phyloP scores from a whole-genome alignment of 2,113 vertebrate genomes.

The Mirounga angustirostris region DNA sequence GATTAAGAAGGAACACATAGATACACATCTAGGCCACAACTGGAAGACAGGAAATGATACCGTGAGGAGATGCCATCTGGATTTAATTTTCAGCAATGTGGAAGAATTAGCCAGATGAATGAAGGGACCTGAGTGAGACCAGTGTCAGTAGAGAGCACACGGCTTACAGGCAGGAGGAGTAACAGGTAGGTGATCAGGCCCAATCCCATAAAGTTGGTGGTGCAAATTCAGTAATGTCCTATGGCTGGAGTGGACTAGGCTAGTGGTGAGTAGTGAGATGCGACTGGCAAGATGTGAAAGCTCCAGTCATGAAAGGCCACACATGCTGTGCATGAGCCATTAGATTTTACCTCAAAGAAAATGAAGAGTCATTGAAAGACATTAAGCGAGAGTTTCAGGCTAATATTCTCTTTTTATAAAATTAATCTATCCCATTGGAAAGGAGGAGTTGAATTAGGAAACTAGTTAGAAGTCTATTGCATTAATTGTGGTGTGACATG shows the following conservation, averaged over 20 bases:
- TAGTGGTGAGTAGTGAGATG: background rate
- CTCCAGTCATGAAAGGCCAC: background rate
- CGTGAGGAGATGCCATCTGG: background rate
- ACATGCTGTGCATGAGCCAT: accelerated
- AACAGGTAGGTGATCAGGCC: too few relatives aligned
- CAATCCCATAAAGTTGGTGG: background rate
- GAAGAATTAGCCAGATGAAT: background rate
- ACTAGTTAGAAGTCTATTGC: background rate
- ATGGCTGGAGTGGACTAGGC: background rate
- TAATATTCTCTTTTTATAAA: constrained; percentile 15
- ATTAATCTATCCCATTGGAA: background rate
- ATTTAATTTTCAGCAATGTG: background rate
- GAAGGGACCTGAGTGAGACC: background rate
- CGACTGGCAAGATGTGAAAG: background rate
- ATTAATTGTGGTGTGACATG: background rate
- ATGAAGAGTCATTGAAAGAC: background rate
- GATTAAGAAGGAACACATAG: background rate
- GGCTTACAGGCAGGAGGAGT: background rate
- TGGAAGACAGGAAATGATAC: background rate
- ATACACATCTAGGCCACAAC: background rate
- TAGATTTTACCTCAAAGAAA: background rate
- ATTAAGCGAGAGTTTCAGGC: background rate
- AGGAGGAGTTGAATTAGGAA: background rate
- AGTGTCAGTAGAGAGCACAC: background rate
- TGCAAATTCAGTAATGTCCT: background rate